phyloP scores from a whole-genome alignment of 2,113 vertebrate genomes.

The Chaetops frenatus region DNA sequence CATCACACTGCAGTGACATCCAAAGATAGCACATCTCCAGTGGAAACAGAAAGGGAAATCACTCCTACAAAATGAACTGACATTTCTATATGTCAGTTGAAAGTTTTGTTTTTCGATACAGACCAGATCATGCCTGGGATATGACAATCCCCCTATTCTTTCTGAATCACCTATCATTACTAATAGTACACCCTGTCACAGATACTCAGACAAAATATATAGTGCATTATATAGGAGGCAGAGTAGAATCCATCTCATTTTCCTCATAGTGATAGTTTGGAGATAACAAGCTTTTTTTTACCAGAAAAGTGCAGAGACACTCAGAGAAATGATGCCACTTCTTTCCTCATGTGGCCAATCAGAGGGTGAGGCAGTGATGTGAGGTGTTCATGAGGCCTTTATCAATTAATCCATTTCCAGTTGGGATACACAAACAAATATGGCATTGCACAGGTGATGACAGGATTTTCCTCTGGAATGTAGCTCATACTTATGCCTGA shows the following conservation, averaged over 20 bases:
- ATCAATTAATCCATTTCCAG: not conserved
- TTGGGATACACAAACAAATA: not conserved
- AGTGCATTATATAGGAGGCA: not conserved
- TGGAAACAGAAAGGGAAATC: not conserved
- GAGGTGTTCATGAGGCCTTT: not conserved
- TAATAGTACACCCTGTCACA: conserved; percentile 16
- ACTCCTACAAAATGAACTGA: conserved; percentile 19
- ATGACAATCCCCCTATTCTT: conserved; percentile 1
- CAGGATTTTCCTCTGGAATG: not conserved
- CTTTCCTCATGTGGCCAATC: not conserved
- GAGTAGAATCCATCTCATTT: not conserved
- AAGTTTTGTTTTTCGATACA: not conserved
- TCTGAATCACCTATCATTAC: conserved; percentile 11
- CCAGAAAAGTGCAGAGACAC: not conserved
- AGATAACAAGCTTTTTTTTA: not conserved
- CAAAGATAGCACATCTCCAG: not conserved
- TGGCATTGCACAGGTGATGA: fast-evolving
- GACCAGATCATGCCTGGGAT: not conserved
- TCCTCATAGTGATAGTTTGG: not conserved
- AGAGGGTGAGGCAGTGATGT: not conserved
- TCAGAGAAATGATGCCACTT: not conserved
- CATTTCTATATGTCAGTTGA: not conserved
- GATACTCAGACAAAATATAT: conserved; percentile 18
- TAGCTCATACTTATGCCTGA: not conserved
- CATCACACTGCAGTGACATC: not conserved